These are phyloP conservation scores for Synanthedon tipuliformis DNA, from an alignment of 2,888 invertebrate genomes.

Conservation along the genomic window DNA sequence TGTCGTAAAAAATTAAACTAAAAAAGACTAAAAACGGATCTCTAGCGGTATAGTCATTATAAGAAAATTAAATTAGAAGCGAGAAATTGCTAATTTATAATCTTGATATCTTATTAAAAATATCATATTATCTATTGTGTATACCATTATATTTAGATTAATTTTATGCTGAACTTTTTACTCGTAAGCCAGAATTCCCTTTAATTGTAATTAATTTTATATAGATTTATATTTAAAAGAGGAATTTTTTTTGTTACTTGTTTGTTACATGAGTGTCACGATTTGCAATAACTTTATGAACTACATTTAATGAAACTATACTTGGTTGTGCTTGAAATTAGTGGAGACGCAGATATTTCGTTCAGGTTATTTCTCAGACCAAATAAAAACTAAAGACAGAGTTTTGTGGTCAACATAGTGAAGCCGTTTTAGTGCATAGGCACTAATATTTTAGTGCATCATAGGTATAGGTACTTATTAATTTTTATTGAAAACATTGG, in stretches of 20 bases:
- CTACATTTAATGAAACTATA: neutral
- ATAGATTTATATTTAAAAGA: neutral
- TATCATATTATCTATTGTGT: slow-evolving; percentile 23
- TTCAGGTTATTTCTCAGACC: neutral
- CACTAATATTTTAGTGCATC: no score
- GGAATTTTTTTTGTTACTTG: neutral
- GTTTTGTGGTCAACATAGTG: no score
- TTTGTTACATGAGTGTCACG: neutral
- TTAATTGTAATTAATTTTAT: neutral
- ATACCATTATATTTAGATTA: slow-evolving; percentile 13
- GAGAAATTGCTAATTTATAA: slow-evolving; percentile 29
- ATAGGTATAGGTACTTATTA: no score
- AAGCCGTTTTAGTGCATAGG: no score
- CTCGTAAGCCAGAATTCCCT: slow-evolving; percentile 37
- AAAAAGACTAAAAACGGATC: slow-evolving; percentile 3
- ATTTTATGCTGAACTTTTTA: slow-evolving; percentile 55
- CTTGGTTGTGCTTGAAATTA: neutral
- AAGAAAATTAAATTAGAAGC: slow-evolving; percentile 4
- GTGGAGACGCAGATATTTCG: neutral
- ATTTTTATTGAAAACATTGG: no score
- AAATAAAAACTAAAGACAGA: no score
- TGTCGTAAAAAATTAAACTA: neutral
- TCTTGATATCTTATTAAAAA: slow-evolving; percentile 21
- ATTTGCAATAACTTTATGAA: neutral
- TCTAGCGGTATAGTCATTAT: slow-evolving; percentile 8